Evolutionary conservation across 92 coral and sea anemone genomes (phyloP).

Genomic region (Porites cylindrica): DNA sequence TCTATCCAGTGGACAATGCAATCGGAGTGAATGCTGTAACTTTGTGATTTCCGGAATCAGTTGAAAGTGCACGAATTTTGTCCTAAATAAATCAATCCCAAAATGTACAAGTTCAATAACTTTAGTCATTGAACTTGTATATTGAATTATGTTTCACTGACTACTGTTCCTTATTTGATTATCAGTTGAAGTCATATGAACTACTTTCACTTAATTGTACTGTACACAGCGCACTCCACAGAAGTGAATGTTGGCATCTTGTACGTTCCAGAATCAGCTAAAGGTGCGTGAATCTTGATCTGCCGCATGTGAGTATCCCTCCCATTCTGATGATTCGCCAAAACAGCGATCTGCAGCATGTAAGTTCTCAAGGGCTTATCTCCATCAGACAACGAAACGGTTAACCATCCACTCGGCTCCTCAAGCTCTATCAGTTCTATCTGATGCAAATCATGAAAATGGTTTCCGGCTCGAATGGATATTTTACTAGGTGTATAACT

Average conservation of each 20-base stretch:
- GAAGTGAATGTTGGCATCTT: slow-evolving; percentile 93
- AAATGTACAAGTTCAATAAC: no score
- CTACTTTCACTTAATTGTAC: slow-evolving; percentile 78
- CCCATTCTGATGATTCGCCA: slow-evolving; percentile 98
- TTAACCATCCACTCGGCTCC: slow-evolving; percentile 96
- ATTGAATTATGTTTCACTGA: no score
- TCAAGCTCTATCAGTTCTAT: slow-evolving; percentile 92
- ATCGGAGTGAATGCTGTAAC: no score
- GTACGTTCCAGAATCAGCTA: slow-evolving; percentile 78
- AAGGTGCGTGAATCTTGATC: slow-evolving; percentile 96
- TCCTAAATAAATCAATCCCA: no score
- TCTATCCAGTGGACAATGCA: no score
- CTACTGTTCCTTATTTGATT: not conserved
- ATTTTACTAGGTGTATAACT: slow-evolving; percentile 99
- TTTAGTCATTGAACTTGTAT: no score
- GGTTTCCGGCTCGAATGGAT: slow-evolving; percentile 94
- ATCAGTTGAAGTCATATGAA: not conserved
- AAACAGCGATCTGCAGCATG: slow-evolving; percentile 93
- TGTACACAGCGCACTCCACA: slow-evolving; percentile 96
- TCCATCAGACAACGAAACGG: slow-evolving; percentile 77
- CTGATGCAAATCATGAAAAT: slow-evolving; percentile 94
- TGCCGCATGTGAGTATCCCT: slow-evolving; percentile 98
- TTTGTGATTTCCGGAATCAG: no score
- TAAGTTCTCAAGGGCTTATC: slow-evolving; percentile 90
- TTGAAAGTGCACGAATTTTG: no score